These are phyloP conservation scores for Lichenostomus cassidix DNA, from an alignment of 2,113 vertebrate species.

Conservation along the genomic window DNA sequence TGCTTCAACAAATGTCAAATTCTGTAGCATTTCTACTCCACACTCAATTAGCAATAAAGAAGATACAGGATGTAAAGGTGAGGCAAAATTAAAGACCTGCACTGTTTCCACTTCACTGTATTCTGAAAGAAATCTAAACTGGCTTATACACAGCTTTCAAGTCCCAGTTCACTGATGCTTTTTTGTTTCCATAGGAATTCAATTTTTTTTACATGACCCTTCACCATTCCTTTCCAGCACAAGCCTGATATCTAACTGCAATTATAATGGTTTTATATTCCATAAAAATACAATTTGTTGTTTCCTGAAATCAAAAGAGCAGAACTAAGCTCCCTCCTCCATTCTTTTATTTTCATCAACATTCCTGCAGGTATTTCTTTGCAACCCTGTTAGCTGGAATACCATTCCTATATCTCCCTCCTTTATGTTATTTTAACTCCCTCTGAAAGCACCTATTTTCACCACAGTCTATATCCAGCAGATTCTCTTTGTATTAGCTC, in stretches of 20 bases:
- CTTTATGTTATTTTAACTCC: background rate
- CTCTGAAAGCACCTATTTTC: background rate
- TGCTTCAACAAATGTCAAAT: constrained; percentile 16
- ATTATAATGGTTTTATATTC: background rate
- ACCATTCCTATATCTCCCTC: background rate
- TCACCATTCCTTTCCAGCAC: background rate
- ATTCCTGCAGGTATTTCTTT: background rate
- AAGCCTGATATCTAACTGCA: background rate
- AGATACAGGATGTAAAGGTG: background rate
- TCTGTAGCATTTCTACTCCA: background rate
- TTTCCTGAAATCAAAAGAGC: background rate
- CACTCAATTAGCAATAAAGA: background rate
- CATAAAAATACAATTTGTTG: background rate
- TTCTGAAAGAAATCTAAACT: background rate
- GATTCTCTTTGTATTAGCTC: background rate
- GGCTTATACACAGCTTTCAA: background rate
- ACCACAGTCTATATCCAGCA: background rate
- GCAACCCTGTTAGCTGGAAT: background rate
- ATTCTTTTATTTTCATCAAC: background rate
- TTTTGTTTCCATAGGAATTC: background rate
- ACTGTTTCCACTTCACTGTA: background rate
- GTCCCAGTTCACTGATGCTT: background rate
- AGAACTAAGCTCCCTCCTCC: background rate
- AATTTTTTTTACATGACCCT: background rate
- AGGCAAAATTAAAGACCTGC: background rate